Conservation (phyloP, 37 sponge, comb jelly and placozoan genomes). For the Tethya wilhelma region DNA sequence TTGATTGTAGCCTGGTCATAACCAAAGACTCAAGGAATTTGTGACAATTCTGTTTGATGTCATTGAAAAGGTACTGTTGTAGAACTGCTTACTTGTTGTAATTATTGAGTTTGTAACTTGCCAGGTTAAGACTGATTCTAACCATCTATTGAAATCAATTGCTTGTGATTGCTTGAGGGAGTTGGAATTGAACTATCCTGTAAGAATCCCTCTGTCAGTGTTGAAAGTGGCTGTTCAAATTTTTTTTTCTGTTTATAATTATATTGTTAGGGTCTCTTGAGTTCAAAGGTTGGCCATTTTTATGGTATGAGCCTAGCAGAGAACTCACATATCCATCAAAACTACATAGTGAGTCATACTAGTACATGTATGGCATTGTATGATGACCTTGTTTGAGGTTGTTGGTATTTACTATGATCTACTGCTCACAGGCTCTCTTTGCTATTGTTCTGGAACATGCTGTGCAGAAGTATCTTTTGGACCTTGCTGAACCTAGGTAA, state of each 20-base stretch:
- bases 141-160: slow-evolving; percentile 29
- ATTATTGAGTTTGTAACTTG: neutral
- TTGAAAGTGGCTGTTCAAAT: neutral
- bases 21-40: slow-evolving; percentile 5
- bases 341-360: slow-evolving; percentile 49
- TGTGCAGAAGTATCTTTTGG: slow-evolving; percentile 47
- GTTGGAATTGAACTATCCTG: slow-evolving; percentile 54
- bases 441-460: slow-evolving; percentile 46
- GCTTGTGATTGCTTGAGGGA: slow-evolving; percentile 73
- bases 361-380: neutral
- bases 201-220: slow-evolving; percentile 13
- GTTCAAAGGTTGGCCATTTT: slow-evolving; percentile 61
- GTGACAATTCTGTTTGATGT: slow-evolving; percentile 40
- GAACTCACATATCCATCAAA: slow-evolving; percentile 58
- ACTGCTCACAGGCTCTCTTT: slow-evolving; percentile 39
- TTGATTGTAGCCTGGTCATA: slow-evolving; percentile 5
- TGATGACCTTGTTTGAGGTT: neutral
- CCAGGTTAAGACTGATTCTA: slow-evolving; percentile 50
- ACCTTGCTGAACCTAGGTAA: neutral
- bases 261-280: slow-evolving; percentile 43
- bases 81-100: neutral
- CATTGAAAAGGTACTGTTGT: neutral
- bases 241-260: neutral
- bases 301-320: slow-evolving; percentile 66
- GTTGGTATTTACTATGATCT: neutral